Evolutionary conservation across 1,140 invertebrate species (phyloP).

Genomic region (Drosophila jambulina): DNA sequence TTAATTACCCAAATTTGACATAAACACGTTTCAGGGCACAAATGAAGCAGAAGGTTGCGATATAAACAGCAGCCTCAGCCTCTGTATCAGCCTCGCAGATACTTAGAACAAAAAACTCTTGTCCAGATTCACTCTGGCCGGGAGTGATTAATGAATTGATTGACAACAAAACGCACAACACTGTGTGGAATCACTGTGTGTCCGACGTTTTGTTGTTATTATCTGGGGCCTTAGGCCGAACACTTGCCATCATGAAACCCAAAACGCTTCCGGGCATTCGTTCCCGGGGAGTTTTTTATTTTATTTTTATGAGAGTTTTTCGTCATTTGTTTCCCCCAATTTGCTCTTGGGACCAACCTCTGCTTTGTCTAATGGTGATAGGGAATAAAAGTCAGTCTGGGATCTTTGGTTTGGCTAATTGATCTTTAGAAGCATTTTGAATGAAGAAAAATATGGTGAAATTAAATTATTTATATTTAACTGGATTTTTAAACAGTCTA

Average conservation of each 20-base stretch:
- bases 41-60: constrained; percentile 73
- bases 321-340: constrained; percentile 4
- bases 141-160: constrained; percentile 73
- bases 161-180: constrained; percentile 55
- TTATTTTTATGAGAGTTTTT: constrained; percentile 8
- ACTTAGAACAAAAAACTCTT: constrained; percentile 40
- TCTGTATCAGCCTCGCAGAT: background rate
- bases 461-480: constrained; percentile 4
- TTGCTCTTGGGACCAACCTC: background rate
- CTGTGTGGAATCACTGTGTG: constrained; percentile 12
- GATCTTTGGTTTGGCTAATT: constrained; percentile 17
- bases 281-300: constrained; percentile 19
- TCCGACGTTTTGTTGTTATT: constrained; percentile 39
- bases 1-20: constrained; percentile 74
- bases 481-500: background rate
- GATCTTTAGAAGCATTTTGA: constrained; percentile 7
- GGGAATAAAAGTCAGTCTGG: background rate
- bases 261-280: constrained; percentile 49
- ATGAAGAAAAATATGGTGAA: constrained; percentile 2
- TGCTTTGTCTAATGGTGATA: constrained; percentile 7
- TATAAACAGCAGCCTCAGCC: constrained; percentile 47
- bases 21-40: constrained; percentile 73
- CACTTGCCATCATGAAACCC: constrained; percentile 57
- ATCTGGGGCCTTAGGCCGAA: constrained; percentile 31
- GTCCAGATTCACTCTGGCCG: constrained; percentile 26